Evolutionary conservation across 2,888 invertebrate species (phyloP), one percentile per base, ranked within the genome.

Genomic region (Stenurella melanura): DNA sequence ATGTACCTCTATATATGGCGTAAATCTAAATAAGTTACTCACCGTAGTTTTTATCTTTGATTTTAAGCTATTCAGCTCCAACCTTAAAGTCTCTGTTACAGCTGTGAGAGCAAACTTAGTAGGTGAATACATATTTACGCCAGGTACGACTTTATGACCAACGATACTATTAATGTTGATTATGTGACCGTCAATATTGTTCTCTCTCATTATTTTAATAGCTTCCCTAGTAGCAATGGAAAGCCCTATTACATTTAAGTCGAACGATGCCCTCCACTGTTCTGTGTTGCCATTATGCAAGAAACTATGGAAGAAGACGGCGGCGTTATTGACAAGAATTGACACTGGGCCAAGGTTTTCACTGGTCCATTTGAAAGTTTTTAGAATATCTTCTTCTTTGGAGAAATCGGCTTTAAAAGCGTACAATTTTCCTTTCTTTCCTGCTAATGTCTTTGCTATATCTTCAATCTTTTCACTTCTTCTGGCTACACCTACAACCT

Each of bases 321-420:
- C 90, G 17, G 89, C 89, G 74, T 89, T 89, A 73, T 90, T 90
- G 4, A 90, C 84, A 30, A 90, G 81, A 56, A 89, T 85, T 64
- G 88, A 85, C 11, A 89, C 85, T 0, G 86, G 85, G 3, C 88
- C 89, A 0, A 89, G 80, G 50, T 86, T 88, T 30, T 86, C 80
- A 26, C 82, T 86, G 34, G 87, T 86, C 85, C 86, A 86, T 15
- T 86, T 75, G 70, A 90, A 89, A 3, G 85, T 84, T 0, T 85
- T 81, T 30, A 84, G 72, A 19, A 90, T 85, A 26, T 86, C 87
- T 60, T 83, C 82, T 74, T 88, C 88, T 57, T 85, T 87, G 34
- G 86, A 80, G 0, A 90, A 74, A 76, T 90, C 89, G 75, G 88
- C 86, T 81, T 88, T 85, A 1, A 85, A 56, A 0, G 87, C 85